Evolutionary conservation across 1,140 invertebrate genomes (phyloP).

Genomic region (Drosophila mauritiana): DNA sequence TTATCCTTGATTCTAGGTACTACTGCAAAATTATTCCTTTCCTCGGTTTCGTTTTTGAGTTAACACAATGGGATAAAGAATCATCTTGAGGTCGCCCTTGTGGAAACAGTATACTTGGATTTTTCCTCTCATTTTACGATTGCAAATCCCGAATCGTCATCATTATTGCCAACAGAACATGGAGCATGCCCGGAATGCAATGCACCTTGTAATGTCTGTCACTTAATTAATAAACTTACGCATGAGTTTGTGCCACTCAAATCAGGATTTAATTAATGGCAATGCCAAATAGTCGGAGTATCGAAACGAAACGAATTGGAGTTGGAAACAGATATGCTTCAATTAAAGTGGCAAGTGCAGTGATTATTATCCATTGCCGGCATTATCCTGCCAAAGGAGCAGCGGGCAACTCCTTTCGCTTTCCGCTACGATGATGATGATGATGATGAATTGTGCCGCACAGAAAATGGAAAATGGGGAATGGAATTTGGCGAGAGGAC

Average conservation of each 20-base stretch:
- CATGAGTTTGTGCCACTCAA: background rate
- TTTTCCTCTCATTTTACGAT: too few species aligned
- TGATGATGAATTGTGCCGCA: slow-evolving; percentile 48
- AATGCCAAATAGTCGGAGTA: background rate
- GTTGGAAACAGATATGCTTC: background rate
- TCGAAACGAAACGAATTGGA: background rate
- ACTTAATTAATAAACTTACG: slow-evolving; percentile 29
- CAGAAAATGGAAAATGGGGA: background rate
- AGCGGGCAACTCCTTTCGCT: background rate
- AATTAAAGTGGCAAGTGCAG: slow-evolving; percentile 35
- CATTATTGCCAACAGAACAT: too few species aligned
- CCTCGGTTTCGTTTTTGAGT: too few species aligned
- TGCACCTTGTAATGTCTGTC: slow-evolving; percentile 1
- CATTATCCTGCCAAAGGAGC: slow-evolving; percentile 11
- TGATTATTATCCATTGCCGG: slow-evolving; percentile 41
- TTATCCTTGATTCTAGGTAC: too few species aligned
- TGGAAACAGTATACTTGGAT: too few species aligned
- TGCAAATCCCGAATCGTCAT: too few species aligned
- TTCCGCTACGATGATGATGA: slow-evolving; percentile 7
- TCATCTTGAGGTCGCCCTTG: too few species aligned
- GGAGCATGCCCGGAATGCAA: background rate
- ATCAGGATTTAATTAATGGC: slow-evolving; percentile 18
- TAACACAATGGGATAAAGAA: too few species aligned
- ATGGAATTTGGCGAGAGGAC: slow-evolving; percentile 6
- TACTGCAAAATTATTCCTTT: too few species aligned